Evolutionary conservation across 2,888 invertebrate genomes (phyloP), one percentile per base, ranked within the genome.

Genomic region (Idaea biselata): DNA sequence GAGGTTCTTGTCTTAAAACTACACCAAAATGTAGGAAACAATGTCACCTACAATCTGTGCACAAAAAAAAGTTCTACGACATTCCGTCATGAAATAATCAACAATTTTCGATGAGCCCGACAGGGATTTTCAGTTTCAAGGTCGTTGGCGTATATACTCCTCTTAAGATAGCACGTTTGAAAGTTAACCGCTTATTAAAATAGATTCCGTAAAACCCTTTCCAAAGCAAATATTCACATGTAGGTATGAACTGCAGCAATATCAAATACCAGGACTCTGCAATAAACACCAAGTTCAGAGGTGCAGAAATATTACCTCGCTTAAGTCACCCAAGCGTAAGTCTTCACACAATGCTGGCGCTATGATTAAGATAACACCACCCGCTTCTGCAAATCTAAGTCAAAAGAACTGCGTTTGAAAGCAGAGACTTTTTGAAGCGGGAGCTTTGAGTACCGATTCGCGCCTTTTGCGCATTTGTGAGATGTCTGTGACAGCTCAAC

Each of bases 281-380:
- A 44, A 44, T 44, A 44, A 44, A 44, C 44, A 44, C 64, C 32
- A 64, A 62, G 67, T 65, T 86, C 82, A 83, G 87, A 87, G 83
- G 79, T 81, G 80, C 77, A 80, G 80, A 82, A 82, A 86, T 81
- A 85, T 86, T 84, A 82, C 83, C 84, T 80, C 66, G 78, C 81
- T 78, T 73, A 75, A 73, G 81, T 74, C 81, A 79, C 78, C 77
- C 78, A 73, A 76, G 75, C 79, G 86, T 80, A 84, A 85, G 78
- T 75, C 73, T 73, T 74, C 72, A 62, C 74, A 88, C 88, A 88
- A 86, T 85, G 73, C 80, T 81, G 81, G 78, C 82, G 75, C 71
- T 76, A 76, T 87, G 87, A 88, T 88, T 86, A 86, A 88, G 87
- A 87, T 86, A 87, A 88, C 86, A 78, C 83, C 79, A 80, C 72